phyloP scores from a whole-genome alignment of 2,888 invertebrate genomes.

The Protophormia terraenovae region DNA sequence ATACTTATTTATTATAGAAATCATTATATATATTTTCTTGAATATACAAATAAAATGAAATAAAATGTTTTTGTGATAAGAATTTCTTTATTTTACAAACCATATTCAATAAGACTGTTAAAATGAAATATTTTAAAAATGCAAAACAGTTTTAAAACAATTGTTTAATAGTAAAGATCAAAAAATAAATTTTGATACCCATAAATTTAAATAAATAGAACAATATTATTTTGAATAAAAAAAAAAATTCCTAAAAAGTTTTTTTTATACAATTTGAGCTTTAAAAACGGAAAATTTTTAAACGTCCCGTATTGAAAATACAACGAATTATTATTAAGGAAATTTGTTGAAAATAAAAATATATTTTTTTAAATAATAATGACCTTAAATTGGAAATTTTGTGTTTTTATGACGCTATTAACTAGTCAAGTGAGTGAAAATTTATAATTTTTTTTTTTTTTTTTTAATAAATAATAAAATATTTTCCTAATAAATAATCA shows the following conservation, averaged over 20 bases:
- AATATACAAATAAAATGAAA: not conserved
- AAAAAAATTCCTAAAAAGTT: too few relatives aligned
- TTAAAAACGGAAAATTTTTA: constrained; percentile 53
- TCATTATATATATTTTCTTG: too few relatives aligned
- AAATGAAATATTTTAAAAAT: constrained; percentile 53
- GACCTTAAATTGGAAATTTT: constrained; percentile 65
- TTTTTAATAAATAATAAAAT: not conserved
- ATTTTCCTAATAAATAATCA: constrained; percentile 4
- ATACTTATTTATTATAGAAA: constrained; percentile 14
- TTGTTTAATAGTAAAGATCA: constrained; percentile 65
- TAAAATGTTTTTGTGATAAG: constrained; percentile 59
- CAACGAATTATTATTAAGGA: not conserved
- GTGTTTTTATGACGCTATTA: constrained; percentile 63
- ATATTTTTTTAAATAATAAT: constrained; percentile 44
- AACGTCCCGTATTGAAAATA: not conserved
- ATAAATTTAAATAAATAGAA: not conserved
- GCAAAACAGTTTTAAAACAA: constrained; percentile 70
- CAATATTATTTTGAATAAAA: not conserved
- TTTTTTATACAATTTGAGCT: too few relatives aligned
- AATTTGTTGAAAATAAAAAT: too few relatives aligned
- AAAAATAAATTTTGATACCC: constrained; percentile 26
- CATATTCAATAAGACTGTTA: constrained; percentile 41
- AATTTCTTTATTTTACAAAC: constrained; percentile 56
- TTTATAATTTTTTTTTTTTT: too few relatives aligned
- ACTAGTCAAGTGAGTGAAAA: constrained; percentile 62